phyloP scores from a whole-genome alignment of 2,797 vertebrate species.

The Molossus molossus region DNA sequence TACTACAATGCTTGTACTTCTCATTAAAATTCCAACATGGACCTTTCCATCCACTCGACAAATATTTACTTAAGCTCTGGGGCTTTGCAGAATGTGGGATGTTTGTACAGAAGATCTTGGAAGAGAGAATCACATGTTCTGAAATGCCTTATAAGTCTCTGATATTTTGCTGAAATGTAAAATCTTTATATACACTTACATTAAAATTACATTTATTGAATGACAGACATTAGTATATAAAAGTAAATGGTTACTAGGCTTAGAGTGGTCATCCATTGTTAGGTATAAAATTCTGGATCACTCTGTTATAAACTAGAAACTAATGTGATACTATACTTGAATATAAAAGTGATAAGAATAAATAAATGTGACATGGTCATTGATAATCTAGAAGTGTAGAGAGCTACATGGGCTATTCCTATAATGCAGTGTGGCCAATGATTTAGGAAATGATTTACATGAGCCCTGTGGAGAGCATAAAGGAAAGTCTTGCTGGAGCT shows the following conservation, averaged over 20 bases:
- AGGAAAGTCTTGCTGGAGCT: background rate
- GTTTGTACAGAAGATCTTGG: background rate
- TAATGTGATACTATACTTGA: background rate
- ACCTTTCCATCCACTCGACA: constrained; percentile 31
- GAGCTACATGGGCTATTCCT: background rate
- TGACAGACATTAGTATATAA: background rate
- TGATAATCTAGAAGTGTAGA: background rate
- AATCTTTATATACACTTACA: constrained; percentile 38
- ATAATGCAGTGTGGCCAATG: background rate
- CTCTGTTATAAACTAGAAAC: background rate
- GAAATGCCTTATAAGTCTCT: background rate
- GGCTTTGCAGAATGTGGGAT: background rate
- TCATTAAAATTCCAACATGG: constrained; percentile 24
- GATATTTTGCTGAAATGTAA: constrained; percentile 23
- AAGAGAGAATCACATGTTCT: constrained; percentile 13
- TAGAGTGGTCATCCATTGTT: background rate
- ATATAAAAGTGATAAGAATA: background rate
- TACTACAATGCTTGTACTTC: constrained; percentile 32
- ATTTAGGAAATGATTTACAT: background rate
- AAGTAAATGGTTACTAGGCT: background rate
- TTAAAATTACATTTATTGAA: constrained; percentile 1
- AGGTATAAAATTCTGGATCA: background rate
- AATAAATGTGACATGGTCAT: background rate
- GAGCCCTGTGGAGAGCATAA: background rate
- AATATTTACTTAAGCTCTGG: constrained; percentile 49